Base-by-base conservation (phyloP, 1,140 invertebrate genomes). In the Tenebrio molitor region DNA sequence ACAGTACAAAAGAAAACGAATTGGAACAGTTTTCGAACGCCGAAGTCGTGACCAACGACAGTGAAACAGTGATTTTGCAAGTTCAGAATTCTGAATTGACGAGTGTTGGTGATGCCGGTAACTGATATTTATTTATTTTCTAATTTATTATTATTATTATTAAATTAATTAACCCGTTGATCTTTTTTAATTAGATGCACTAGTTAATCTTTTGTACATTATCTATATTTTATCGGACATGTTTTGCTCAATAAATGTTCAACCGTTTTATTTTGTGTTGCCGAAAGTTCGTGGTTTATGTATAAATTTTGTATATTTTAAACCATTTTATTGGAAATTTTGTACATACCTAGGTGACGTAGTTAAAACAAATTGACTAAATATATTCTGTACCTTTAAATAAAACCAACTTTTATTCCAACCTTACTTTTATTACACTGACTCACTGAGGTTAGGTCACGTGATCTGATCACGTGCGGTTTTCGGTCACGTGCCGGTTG, bases 91-190 rank as follows among this genome's bases (percentile, higher is more conserved):
- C 36, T 14, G 42, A 44, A 10, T 15, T 42, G 12, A 34, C 62
- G 8, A 72, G 58, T 66, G 62, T 66, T 65, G 44, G 62, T 65
- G 63, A 66, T 66, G 70, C 44, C 46, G 33, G 19, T 53, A 64
- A 71, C 62, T 72, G 70, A 72, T 72, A 72, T 72, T 72, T 72
- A 70, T 70, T 70, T 62, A 65, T 72, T 65, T 72, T 71, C 53
- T 71, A 71, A 63, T 58, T 53, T 66, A 72, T 66, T 66, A 14
- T n/a, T n/a, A n/a, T n/a, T n/a, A n/a, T n/a, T 21, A 66, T 41
- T 66, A 66, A 42, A 42, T 66, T 66, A 44, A 29, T 62, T 62
- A 21, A 41, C 10, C 34, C 36, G 42, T 41, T 41, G 39, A 66
- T 42, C 41, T 25, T 66, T 25, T 41, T 66, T 39, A 44, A 36